A percentile compares a stretch with the other conserved stretches of the same genome.
phyloP scores from a whole-genome alignment of 2,113 vertebrate genomes.

The Leptobrachium leishanense region DNA sequence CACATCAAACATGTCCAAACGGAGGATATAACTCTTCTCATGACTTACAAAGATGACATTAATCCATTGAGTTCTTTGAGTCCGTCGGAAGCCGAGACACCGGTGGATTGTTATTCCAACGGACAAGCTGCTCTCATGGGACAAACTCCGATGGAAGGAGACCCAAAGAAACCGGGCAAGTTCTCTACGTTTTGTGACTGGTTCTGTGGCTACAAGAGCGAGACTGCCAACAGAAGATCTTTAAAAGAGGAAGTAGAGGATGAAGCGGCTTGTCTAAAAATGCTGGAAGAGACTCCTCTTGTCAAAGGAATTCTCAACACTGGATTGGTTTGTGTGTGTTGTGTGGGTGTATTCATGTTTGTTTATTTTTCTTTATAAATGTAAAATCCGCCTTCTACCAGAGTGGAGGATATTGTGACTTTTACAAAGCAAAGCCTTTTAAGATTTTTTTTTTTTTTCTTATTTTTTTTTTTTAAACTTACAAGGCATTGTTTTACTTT shows the following conservation, averaged over 20 bases:
- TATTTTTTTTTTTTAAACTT: conserved; percentile 56
- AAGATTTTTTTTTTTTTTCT: conserved; percentile 50
- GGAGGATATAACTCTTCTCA: conserved; percentile 82
- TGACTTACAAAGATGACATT: conserved; percentile 72
- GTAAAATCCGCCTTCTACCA: conserved; percentile 55
- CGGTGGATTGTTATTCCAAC: conserved; percentile 76
- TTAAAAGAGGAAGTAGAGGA: conserved; percentile 73
- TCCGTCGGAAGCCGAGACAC: conserved; percentile 78
- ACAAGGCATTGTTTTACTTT: conserved; percentile 75
- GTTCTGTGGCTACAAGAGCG: conserved; percentile 83
- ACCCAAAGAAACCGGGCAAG: conserved; percentile 58
- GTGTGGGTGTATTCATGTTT: conserved; percentile 92
- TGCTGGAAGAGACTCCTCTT: conserved; percentile 88
- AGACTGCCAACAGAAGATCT: conserved; percentile 65
- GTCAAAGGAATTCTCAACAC: conserved; percentile 83
- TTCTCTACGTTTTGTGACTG: conserved; percentile 77
- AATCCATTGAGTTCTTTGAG: conserved; percentile 75
- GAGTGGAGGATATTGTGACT: conserved; percentile 59
- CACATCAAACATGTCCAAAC: conserved; percentile 73
- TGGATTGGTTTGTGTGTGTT: conserved; percentile 83
- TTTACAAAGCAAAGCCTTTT: conserved; percentile 67
- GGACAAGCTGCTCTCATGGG: conserved; percentile 72
- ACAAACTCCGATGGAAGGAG: conserved; percentile 61
- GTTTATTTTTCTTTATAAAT: conserved; percentile 93
- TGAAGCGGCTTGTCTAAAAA: conserved; percentile 73